Base-by-base conservation (phyloP, 2,797 vertebrate genomes). In the Chromobotia macracanthus region DNA sequence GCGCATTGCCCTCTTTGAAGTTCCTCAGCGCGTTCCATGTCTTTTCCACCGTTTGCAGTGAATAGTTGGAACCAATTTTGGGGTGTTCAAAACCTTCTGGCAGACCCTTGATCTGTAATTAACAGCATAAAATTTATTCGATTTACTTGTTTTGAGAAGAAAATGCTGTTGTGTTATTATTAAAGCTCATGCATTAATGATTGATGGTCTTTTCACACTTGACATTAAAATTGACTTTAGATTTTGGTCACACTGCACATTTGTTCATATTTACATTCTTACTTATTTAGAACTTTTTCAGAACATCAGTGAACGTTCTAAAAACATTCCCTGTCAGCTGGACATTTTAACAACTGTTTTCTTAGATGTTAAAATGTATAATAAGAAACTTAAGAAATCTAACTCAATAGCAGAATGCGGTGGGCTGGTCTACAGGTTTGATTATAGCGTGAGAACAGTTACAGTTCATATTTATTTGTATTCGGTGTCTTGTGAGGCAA, bases 31-130 rank as follows among this genome's bases (percentile, higher is more conserved):
- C 96, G 78, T 88, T 94, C 97, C 97, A 99, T 0, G 98, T 99
- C 91, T 99, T 99, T 84, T 96, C 95, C 72, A 99, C 98, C 0
- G 95, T 98, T 84, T 91, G 64, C 23, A 91, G 68, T 0, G 97
- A 98, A 83, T 99, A 99, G 91, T 99, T 99, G 61, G 98, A 99
- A 13, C 98, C 98, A 79, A 98, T 96, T 86, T 95, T 95, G 80
- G 96, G 95, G 84, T 95, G 84, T 50, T 91, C 88, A 90, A 99
- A 98, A 31, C 92, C 97, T 76, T 99, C 97, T 25, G 97, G 96
- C 38, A 99, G 91, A 55, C 98, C 98, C 93, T 96, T 99, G 71
- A 99, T 95, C 98, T 99, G 90, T 25, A 23, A 77, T 35, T 5
- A 9, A 19, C 7, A 65, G 51, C 81, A 31, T 4, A 9, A 18